Conservation (phyloP, 2,797 vertebrate genomes). For the Urosaurus nigricauda region DNA sequence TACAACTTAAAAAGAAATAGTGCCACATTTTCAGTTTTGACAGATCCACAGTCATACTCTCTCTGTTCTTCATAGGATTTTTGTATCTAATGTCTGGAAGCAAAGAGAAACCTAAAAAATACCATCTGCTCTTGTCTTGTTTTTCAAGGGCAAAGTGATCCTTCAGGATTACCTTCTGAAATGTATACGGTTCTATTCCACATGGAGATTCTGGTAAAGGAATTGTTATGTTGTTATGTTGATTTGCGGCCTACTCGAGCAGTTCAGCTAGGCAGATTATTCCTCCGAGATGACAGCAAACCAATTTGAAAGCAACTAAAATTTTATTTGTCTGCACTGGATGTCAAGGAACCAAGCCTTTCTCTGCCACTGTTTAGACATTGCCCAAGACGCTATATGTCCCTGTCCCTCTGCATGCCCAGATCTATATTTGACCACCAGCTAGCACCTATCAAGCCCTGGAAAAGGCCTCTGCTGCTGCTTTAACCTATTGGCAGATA, state of each 20-base stretch:
- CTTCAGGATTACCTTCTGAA: neutral
- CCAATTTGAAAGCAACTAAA: neutral
- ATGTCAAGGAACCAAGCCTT: neutral
- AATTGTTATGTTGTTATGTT: neutral
- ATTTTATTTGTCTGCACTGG: neutral
- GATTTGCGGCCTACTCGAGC: neutral
- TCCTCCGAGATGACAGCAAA: neutral
- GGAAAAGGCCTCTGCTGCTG: too few relatives aligned
- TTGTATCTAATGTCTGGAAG: neutral
- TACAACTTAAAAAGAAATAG: neutral
- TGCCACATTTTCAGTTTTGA: constrained; percentile 1
- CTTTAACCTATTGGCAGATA: too few relatives aligned
- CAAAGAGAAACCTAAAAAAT: constrained; percentile 2
- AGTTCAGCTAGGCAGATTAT: neutral
- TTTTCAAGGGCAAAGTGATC: neutral
- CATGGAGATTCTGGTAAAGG: neutral
- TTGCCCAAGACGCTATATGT: neutral
- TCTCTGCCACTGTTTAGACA: neutral
- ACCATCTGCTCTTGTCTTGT: neutral
- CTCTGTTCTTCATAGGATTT: neutral
- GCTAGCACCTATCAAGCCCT: too few relatives aligned
- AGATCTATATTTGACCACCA: too few relatives aligned
- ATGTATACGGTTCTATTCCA: neutral
- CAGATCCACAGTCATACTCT: neutral
- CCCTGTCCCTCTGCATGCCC: too few relatives aligned